These are phyloP conservation scores for Misgurnus mizolepis DNA, from an alignment of 2,113 vertebrate species.

Conservation along the genomic window DNA sequence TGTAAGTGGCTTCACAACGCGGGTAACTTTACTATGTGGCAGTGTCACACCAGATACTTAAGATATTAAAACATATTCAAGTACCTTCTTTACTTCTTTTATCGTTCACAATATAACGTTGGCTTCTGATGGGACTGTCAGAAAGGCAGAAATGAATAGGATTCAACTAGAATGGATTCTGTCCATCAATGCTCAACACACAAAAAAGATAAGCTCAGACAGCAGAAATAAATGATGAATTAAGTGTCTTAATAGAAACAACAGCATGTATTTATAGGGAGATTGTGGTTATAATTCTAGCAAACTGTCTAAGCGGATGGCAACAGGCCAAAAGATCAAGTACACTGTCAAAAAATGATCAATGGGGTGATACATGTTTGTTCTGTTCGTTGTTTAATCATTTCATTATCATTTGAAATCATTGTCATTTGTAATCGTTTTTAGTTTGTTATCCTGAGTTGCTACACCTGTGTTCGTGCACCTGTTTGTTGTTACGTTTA, in stretches of 20 bases:
- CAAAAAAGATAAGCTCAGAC: conserved; percentile 10
- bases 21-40: conserved; percentile 14
- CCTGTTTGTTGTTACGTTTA: too few species aligned
- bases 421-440: too few species aligned
- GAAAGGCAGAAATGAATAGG: conserved; percentile 40
- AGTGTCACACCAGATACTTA: conserved; percentile 28
- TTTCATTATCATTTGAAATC: too few species aligned
- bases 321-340: not conserved
- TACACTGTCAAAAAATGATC: too few species aligned
- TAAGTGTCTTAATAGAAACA: conserved; percentile 5
- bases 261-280: not conserved
- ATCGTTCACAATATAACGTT: conserved; percentile 17
- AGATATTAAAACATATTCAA: conserved; percentile 6
- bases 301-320: not conserved
- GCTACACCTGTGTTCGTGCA: too few species aligned
- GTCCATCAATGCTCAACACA: not conserved
- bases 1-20: not conserved
- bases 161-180: conserved; percentile 40
- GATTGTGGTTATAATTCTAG: not conserved
- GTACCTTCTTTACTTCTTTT: conserved; percentile 1
- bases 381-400: too few species aligned
- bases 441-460: too few species aligned
- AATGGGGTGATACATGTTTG: too few species aligned
- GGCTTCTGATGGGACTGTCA: conserved; percentile 22
- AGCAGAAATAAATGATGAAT: conserved; percentile 7